Evolutionary conservation across 2,888 invertebrate species (phyloP), one percentile per base, ranked within the genome.

Genomic region (Platycheirus rosarum): DNA sequence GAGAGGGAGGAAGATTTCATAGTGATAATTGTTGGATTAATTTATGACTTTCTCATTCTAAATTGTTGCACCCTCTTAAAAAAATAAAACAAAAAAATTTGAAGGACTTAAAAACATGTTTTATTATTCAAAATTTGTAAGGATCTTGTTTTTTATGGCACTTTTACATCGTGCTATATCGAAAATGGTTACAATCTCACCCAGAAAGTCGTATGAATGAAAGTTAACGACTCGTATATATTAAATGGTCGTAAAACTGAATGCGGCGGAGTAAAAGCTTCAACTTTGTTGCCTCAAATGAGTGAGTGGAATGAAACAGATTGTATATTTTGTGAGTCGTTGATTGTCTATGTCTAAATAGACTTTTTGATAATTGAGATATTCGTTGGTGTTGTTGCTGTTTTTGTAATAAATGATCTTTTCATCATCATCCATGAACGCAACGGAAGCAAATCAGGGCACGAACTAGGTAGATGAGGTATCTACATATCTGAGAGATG

Each of bases 221-320:
- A 77, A 77, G 77, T 77, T 82, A 82, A 82, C 82, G 82, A 82
- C 82, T 82, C 63, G 77, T 68, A 68, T 42, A 82, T 48, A 82
- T 82, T 73, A 77, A 77, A 66, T 8, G 82, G 62, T 82, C 82
- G 68, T 82, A 77, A 82, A 82, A 73, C 32, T 26, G 42, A 37
- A 65, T 53, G 16, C 51, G 37, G 42, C 32, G 20, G 26, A 37
- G 60, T 44, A 18, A 62, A 62, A 60, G 60, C 60, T 44, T 48
- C 53, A 66, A 75, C 65, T 80, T 65, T 70, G 66, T 48, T 60
- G 60, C 57, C 16, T 35, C n/a, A 49, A 26, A 23, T 44, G 13
- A n/a, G 42, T 7, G 35, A 37, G 20, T 37, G 3, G 20, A 37
- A 37, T 57, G 55, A 14, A 57, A 26, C 55, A 57, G 40, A 57